Conservation (phyloP, 2,888 invertebrate genomes). For the Pristionchus maxplancki region DNA sequence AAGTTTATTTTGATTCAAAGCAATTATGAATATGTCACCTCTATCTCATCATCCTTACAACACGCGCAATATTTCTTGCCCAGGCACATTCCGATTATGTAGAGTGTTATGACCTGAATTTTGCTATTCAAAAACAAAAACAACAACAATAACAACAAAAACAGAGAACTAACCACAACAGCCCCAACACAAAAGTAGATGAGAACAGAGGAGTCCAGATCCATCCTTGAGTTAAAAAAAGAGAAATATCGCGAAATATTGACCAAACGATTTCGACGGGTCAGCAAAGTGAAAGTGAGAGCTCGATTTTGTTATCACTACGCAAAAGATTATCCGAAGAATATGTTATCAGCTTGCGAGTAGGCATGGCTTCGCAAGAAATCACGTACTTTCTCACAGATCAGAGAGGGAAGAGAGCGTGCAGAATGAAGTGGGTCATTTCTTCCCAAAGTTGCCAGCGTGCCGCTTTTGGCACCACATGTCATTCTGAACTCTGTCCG, state of each 20-base stretch:
- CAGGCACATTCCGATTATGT: background rate
- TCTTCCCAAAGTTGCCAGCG: too few species aligned
- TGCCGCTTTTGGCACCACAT: background rate
- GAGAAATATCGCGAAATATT: background rate
- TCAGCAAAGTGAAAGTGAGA: background rate
- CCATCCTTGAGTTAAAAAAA: background rate
- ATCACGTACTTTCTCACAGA: too few species aligned
- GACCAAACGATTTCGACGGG: background rate
- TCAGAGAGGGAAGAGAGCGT: too few species aligned
- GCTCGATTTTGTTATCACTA: background rate
- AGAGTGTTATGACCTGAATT: background rate
- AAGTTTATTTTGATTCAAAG: too few species aligned
- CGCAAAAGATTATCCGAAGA: background rate
- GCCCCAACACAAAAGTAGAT: conserved; percentile 6
- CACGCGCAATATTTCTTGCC: background rate
- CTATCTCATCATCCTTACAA: background rate
- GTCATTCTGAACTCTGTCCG: background rate
- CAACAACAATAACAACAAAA: background rate
- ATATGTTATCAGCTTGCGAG: background rate
- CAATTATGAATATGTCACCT: background rate
- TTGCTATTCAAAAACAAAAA: background rate
- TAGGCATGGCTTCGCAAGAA: too few species aligned
- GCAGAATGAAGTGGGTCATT: too few species aligned
- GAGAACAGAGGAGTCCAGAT: background rate
- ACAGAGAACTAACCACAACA: background rate